Evolutionary conservation across 2,888 invertebrate species (phyloP).

Genomic region (Steromphala cineraria): DNA sequence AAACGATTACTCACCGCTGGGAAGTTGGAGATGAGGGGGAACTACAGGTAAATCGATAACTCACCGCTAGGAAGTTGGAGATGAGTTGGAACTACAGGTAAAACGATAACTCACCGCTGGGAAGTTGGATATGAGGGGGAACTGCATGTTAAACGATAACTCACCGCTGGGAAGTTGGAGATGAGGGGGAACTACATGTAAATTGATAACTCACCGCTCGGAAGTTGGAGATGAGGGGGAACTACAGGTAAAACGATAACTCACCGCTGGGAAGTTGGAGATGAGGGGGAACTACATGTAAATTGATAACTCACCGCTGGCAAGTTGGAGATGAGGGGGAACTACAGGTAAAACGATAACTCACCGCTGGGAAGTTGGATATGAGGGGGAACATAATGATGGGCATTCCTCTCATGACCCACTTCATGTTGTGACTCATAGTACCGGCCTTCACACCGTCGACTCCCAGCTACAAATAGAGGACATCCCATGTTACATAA

Average conservation of each 20-base stretch:
- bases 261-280: slow-evolving; percentile 88
- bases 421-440: slow-evolving; percentile 81
- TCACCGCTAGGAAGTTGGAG: slow-evolving; percentile 88
- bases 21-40: slow-evolving; percentile 91
- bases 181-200: slow-evolving; percentile 91
- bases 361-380: slow-evolving; percentile 88
- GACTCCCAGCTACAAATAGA: slow-evolving; percentile 78
- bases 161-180: slow-evolving; percentile 88
- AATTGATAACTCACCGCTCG: slow-evolving; percentile 85
- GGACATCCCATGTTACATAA: neutral
- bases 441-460: slow-evolving; percentile 78
- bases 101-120: slow-evolving; percentile 85
- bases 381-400: slow-evolving; percentile 88
- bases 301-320: slow-evolving; percentile 85
- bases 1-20: slow-evolving; percentile 85
- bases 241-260: too few relatives aligned
- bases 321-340: slow-evolving; percentile 91
- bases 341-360: too few relatives aligned
- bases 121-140: slow-evolving; percentile 91
- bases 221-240: slow-evolving; percentile 91
- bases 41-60: too few relatives aligned
- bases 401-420: slow-evolving; percentile 86
- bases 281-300: slow-evolving; percentile 91
- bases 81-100: slow-evolving; percentile 91
- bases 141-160: too few relatives aligned